Percentiles rank a stretch among this genome's conserved stretches.
Evolutionary conservation across 2,888 invertebrate species (phyloP).

Genomic region (Plebejus anna): DNA sequence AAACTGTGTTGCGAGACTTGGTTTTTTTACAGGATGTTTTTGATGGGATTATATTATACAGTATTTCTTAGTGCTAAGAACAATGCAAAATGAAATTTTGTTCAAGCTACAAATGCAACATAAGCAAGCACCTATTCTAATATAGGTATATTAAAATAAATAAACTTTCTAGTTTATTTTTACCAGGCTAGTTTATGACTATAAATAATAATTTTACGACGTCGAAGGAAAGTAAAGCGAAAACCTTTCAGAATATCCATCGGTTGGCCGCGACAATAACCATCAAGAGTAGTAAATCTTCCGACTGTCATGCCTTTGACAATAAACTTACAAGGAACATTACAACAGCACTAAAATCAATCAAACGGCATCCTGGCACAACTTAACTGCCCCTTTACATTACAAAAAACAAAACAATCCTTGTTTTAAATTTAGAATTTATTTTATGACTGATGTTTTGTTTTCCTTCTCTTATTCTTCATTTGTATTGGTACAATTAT

Average conservation of each 20-base stretch:
- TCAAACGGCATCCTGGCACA: constrained; percentile 25
- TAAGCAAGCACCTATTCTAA: not conserved
- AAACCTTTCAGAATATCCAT: constrained; percentile 10
- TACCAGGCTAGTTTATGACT: not conserved
- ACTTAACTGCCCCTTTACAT: constrained; percentile 1
- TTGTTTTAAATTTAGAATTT: constrained; percentile 18
- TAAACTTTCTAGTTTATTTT: not conserved
- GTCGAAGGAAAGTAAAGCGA: constrained; percentile 2
- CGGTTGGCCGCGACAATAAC: not conserved
- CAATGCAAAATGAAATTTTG: not conserved
- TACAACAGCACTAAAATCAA: constrained; percentile 15
- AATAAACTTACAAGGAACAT: constrained; percentile 22
- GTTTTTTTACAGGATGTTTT: too few relatives aligned
- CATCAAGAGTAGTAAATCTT: constrained; percentile 16
- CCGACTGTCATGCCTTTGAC: constrained; percentile 24
- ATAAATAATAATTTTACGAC: constrained; percentile 20
- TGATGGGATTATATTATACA: too few relatives aligned
- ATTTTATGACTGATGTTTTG: constrained; percentile 7
- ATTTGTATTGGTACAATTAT: not conserved
- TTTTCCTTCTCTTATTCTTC: not conserved
- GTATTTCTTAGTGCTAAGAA: not conserved
- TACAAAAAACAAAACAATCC: constrained; percentile 3
- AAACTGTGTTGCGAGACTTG: too few relatives aligned
- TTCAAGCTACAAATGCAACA: not conserved
- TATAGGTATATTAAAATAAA: not conserved